phyloP scores from a whole-genome alignment of 2,797 vertebrate genomes.

The Rhinoraja longicauda region DNA sequence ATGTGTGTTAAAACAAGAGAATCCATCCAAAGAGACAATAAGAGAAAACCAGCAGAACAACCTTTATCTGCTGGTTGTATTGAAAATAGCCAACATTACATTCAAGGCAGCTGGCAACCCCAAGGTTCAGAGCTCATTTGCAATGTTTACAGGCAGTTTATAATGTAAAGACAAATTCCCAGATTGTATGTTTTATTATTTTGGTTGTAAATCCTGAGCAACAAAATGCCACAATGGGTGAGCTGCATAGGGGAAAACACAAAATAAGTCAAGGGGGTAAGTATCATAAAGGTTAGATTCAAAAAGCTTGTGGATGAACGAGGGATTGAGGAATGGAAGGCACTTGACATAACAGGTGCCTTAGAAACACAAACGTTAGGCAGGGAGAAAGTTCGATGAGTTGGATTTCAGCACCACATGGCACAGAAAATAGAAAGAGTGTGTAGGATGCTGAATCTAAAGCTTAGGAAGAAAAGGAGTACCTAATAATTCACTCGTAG shows the following conservation, averaged over 20 bases:
- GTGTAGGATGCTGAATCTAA: neutral
- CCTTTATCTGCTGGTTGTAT: neutral
- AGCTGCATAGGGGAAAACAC: neutral
- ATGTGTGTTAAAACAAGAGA: neutral
- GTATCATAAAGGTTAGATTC: neutral
- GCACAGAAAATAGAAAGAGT: neutral
- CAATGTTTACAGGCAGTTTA: neutral
- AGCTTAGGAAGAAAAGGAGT: neutral
- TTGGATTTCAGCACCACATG: neutral
- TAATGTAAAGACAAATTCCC: neutral
- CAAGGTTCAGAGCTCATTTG: neutral
- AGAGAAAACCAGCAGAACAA: neutral
- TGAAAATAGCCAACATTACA: neutral
- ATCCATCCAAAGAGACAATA: neutral
- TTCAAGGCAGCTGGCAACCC: neutral
- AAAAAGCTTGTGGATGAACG: neutral
- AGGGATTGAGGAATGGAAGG: neutral
- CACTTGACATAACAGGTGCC: neutral
- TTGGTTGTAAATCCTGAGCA: neutral
- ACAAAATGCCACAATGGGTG: neutral
- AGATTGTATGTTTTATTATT: neutral
- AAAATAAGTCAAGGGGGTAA: neutral
- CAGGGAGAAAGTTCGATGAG: neutral
- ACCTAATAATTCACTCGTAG: slow-evolving; percentile 21
- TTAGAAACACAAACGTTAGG: neutral